Base-by-base conservation (phyloP, 2,888 invertebrate species). In the Acleris cristana region DNA sequence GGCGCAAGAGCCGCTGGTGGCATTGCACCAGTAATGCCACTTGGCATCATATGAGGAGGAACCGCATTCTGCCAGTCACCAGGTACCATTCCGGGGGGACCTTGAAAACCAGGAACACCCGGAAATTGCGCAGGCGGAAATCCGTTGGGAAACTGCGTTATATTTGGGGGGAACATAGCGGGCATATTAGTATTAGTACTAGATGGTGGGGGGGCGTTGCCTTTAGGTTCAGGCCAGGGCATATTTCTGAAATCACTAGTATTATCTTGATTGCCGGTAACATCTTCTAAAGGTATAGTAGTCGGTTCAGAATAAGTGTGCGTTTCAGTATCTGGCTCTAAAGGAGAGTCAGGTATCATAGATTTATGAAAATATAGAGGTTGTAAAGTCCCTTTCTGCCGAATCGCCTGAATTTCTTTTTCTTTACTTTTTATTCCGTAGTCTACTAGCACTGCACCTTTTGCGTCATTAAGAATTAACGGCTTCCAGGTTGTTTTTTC, bases 211-310 rank as follows among this genome's bases (percentile, higher is more conserved):
- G 95, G 94, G 7, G 94, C 94, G 70, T 87, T 91, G 14, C 95
- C 95, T 81, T 96, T 96, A 0, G 97, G 96, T 84, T 97, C 97
- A 2, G 97, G 97, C 97, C 97, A 97, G 0, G 96, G 95, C 83
- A 95, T 94, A 64, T 93, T 94, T 66, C 96, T 95, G 78, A 96
- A 96, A 83, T 97, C 97, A 79, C 96, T 96, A 19, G 96, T 94
- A 71, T 95, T 96, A 77, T 97, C 97, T 70, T 96, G 96, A 83
- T 96, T 96, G 8, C 97, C 97, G 0, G 96, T 96, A 6, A 96
- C 94, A 89, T 99, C 99, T 72, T 98, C 98, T 64, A 98, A 88
- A 0, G 99, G 98, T 86, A 99, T 98, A 19, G 94, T 93, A 70
- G 95, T 95, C 1, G 97, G 96, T 81, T 98, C 98, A 3, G 94